Evolutionary conservation across 2,797 vertebrate genomes (phyloP).

Genomic region (Geotrypetes seraphini): DNA sequence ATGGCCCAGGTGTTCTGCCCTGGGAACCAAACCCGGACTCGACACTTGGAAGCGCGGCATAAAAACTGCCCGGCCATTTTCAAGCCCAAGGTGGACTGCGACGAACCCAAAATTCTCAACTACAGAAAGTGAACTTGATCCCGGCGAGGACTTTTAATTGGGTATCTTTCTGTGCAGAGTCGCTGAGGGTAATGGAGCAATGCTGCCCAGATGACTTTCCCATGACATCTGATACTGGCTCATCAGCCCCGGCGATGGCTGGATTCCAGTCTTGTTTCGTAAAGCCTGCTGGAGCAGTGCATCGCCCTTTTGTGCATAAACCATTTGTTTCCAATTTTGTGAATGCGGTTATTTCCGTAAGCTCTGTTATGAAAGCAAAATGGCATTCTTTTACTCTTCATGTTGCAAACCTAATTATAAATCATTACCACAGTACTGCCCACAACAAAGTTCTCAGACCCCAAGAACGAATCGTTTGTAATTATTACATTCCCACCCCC

Average conservation of each 20-base stretch:
- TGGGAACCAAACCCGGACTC: too few species aligned
- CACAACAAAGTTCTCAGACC: slow-evolving; percentile 69
- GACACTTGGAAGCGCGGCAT: too few species aligned
- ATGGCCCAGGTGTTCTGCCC: too few species aligned
- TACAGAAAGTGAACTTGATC: too few species aligned
- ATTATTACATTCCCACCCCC: slow-evolving; percentile 43
- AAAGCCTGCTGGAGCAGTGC: slow-evolving; percentile 40
- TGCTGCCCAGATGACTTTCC: slow-evolving; percentile 70
- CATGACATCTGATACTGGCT: slow-evolving; percentile 78
- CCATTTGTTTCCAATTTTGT: slow-evolving; percentile 88
- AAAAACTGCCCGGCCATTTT: too few species aligned
- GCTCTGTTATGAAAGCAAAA: slow-evolving; percentile 72
- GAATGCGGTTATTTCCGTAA: slow-evolving; percentile 68
- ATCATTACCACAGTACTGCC: slow-evolving; percentile 56
- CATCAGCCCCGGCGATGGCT: slow-evolving; percentile 65
- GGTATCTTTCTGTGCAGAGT: too few species aligned
- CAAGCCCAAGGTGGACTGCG: too few species aligned
- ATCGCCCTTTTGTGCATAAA: slow-evolving; percentile 56
- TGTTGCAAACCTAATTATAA: slow-evolving; percentile 77
- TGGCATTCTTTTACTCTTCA: slow-evolving; percentile 79
- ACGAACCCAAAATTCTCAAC: too few species aligned
- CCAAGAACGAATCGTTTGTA: slow-evolving; percentile 57
- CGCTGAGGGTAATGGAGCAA: slow-evolving; percentile 51
- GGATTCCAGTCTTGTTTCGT: too few species aligned
- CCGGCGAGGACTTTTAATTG: too few species aligned